phyloP scores from a whole-genome alignment of 1,140 invertebrate species.

The Stratiolaelaps scimitus region DNA sequence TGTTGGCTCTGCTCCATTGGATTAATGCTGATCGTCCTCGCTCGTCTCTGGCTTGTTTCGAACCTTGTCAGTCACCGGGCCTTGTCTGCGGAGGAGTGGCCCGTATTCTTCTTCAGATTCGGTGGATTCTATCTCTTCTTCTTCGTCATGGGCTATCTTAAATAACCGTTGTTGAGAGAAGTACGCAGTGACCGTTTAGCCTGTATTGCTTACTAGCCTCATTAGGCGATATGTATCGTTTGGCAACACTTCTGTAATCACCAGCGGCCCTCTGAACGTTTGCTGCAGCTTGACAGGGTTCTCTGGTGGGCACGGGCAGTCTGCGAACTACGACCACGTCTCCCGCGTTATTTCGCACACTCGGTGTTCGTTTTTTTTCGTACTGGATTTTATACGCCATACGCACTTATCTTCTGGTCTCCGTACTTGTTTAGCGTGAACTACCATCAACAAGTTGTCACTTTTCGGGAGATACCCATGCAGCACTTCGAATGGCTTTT shows the following conservation, averaged over 20 bases:
- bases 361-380: neutral
- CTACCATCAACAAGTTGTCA: neutral
- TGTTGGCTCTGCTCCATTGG: too few species aligned
- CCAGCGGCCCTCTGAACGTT: neutral
- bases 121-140: neutral
- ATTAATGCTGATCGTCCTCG: neutral
- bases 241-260: neutral
- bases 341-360: neutral
- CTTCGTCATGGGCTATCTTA: neutral
- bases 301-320: neutral
- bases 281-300: too few species aligned
- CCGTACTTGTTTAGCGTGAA: neutral
- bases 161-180: too few species aligned
- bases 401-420: neutral
- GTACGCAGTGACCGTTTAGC: neutral
- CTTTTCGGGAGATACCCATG: neutral
- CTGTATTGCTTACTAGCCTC: neutral
- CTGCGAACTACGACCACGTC: neutral
- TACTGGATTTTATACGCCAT: neutral
- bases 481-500: neutral
- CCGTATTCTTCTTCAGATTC: neutral
- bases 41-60: neutral
- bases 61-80: neutral
- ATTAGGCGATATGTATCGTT: neutral
- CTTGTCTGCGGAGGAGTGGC: neutral